phyloP scores from a whole-genome alignment of 1,140 invertebrate species.

The Panagrolaimus sp. region DNA sequence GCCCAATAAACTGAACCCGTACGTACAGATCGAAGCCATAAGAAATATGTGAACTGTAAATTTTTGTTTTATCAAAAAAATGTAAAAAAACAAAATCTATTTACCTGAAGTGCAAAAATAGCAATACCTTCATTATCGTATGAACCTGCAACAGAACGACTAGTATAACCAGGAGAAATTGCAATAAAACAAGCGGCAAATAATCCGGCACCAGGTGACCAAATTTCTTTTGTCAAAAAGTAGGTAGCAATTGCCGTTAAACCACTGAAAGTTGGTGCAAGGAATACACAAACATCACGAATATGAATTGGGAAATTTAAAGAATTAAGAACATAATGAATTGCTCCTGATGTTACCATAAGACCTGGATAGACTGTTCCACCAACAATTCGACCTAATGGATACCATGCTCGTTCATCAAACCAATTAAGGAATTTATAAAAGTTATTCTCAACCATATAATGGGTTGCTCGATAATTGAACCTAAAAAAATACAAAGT shows the following conservation, averaged over 20 bases:
- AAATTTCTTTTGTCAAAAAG: conserved; percentile 91
- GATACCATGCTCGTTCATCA: conserved; percentile 98
- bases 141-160: conserved; percentile 95
- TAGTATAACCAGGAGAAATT: conserved; percentile 97
- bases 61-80: too few relatives aligned
- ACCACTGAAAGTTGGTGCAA: conserved; percentile 96
- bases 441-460: conserved; percentile 98
- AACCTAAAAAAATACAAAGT: conserved; percentile 72
- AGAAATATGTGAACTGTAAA: conserved; percentile 58
- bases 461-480: conserved; percentile 94
- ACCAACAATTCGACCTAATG: conserved; percentile 88
- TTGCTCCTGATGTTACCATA: conserved; percentile 95
- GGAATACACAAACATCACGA: conserved; percentile 95
- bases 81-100: conserved; percentile 59
- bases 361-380: conserved; percentile 82
- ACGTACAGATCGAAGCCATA: conserved; percentile 84
- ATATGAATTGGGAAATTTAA: conserved; percentile 96
- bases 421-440: conserved; percentile 99
- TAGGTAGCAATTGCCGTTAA: conserved; percentile 94
- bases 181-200: conserved; percentile 99
- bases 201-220: conserved; percentile 88
- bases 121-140: conserved; percentile 99
- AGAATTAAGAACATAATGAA: conserved; percentile 84
- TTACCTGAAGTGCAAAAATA: conserved; percentile 98
- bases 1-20: conserved; percentile 95